Evolutionary conservation across 2,888 invertebrate species (phyloP).

Genomic region (Zhuqinia jingwanae): DNA sequence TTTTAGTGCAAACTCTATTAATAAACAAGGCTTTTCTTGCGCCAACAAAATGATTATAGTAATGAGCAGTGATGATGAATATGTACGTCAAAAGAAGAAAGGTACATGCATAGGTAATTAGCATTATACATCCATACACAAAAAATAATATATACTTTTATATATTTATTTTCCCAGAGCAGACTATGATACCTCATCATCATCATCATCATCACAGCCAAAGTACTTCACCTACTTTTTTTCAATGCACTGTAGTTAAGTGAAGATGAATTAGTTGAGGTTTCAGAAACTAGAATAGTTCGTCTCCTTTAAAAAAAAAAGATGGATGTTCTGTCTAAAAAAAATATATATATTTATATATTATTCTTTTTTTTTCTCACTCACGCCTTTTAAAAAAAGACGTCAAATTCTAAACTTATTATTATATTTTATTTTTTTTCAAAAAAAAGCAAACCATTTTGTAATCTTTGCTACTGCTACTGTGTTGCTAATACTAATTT

Average conservation of each 20-base stretch:
- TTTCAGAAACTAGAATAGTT: too few relatives aligned
- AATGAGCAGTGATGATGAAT: conserved; percentile 22
- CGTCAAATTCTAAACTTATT: neutral
- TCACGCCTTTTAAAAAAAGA: too few relatives aligned
- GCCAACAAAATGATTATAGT: neutral
- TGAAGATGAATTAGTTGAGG: conserved; percentile 3
- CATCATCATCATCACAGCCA: too few relatives aligned
- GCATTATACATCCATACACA: neutral
- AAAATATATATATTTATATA: too few relatives aligned
- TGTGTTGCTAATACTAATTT: conserved; percentile 53
- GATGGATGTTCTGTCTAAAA: too few relatives aligned
- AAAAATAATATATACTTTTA: too few relatives aligned
- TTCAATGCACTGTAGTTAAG: neutral
- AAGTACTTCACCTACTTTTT: neutral
- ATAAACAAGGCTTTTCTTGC: neutral
- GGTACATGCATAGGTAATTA: neutral
- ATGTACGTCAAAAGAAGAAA: neutral
- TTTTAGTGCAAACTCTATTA: neutral
- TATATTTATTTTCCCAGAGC: neutral
- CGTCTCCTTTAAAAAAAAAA: too few relatives aligned
- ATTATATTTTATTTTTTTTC: neutral
- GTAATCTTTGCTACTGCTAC: conserved; percentile 33
- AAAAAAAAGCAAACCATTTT: conserved; percentile 19
- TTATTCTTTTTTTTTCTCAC: neutral
- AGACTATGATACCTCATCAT: too few relatives aligned